Conservation (phyloP, 1,140 invertebrate genomes). For the Babylonia areolata region DNA sequence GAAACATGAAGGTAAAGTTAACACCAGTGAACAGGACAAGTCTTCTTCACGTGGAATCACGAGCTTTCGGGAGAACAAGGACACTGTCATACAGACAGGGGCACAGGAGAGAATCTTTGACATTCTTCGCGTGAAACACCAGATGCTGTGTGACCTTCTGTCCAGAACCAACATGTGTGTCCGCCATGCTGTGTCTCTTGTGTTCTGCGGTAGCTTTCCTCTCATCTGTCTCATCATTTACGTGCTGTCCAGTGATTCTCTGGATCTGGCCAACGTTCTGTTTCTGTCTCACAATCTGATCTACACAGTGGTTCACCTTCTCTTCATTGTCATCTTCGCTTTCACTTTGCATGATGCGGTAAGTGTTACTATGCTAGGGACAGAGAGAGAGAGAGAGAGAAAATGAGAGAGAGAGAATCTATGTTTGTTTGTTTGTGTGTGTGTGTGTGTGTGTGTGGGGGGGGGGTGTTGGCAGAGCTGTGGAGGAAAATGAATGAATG, state of each 20-base stretch:
- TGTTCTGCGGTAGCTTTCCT: neutral
- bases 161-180: neutral
- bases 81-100: neutral
- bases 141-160: neutral
- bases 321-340: neutral
- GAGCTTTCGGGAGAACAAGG: neutral
- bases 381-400: no score
- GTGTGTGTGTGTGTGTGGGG: neutral
- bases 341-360: neutral
- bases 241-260: neutral
- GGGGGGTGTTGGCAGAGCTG: neutral
- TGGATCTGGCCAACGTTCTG: neutral
- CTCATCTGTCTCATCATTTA: neutral
- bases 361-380: no score
- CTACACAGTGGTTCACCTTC: neutral
- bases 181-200: neutral
- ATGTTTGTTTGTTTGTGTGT: neutral
- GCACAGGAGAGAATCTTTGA: neutral
- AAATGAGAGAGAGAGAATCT: neutral
- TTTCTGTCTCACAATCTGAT: neutral
- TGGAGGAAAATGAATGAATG: no score
- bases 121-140: neutral
- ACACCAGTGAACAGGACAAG: no score
- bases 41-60: neutral
- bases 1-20: no score